Evolutionary conservation across 1,140 invertebrate species (phyloP), one percentile per base, ranked within the genome.

Genomic region (Capitella teleta): DNA sequence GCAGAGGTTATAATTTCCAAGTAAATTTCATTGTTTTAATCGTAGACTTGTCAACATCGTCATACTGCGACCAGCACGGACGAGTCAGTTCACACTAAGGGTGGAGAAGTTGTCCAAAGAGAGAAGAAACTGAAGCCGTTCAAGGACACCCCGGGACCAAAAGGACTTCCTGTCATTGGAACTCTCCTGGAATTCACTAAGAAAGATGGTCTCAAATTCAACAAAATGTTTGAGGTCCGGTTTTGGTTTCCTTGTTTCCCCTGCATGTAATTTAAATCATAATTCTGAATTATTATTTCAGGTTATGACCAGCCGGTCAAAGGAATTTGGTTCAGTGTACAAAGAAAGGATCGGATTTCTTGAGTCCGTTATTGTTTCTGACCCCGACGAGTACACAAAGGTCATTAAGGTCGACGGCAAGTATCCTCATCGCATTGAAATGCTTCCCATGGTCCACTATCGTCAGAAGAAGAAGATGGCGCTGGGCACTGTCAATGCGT

Each of bases 401-500:
- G 61, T 45, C 6, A 21, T 45, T 6, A 49, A 56, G 30, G 49
- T 59, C 6, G 70, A 72, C 36, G 60, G 63, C 5, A 63, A 61
- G 28, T 61, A 57, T 24, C 70, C 70, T 5, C 52, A 53, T 25
- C 45, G 70, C 43, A 56, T 63, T 18, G 59, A 61, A 23, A 60
- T 72, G 59, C 64, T 66, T 51, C 70, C 70, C 2, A 64, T 71
- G 54, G 60, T 53, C 5, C 53, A 62, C 52, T 70, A 71, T 51
- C 53, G 68, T 37, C 41, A 52, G 47, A 54, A 62, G 46, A 62
- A 57, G 34, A 58, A 58, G 5, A 52, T 70, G 1, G 61, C 57
- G 14, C 54, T 67, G 21, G 70, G 70, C 3, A 55, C 69, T 4
- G 67, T 71, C 19, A 72, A 70, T 53, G 56, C 65, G 70, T 72